Base-by-base conservation (phyloP, 2,888 invertebrate genomes). In the Lypha dubia region DNA sequence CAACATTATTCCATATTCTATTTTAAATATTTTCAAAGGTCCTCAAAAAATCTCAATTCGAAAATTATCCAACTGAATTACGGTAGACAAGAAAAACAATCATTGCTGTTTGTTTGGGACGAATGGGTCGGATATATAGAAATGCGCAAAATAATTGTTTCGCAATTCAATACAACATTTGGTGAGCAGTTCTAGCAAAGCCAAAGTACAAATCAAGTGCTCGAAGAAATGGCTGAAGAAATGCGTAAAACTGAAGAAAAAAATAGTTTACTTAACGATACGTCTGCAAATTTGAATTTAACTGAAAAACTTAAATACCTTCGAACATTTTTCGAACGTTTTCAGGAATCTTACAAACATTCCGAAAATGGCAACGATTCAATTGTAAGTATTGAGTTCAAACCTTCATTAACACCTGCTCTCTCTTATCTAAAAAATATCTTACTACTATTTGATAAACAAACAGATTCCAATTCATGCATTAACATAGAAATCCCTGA, bases 71-170 rank as follows among this genome's bases (percentile, higher is more conserved):
- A 3, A 92, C 89, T 89, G 1, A 87, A 87, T 22, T 89, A 88
- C 62, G 87, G 90, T 0, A 89, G 90, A 53, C 88, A 91, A 0
- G 87, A 89, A 1, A 92, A 93, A 79, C 35, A 56, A 4, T 65
- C 73, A 4, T 53, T 83, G 0, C 89, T 95, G 32, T 96, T 96
- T 89, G 94, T 94, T 38, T 95, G 95, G 91, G 91, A 93, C 7
- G 94, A 95, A 83, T 97, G 96, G 96, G 93, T 94, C 75, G 91
- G 93, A 82, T 95, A 93, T 89, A 92, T 96, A 51, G 94, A 94
- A 87, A 94, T 95, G 89, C 93, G 96, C 71, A 94, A 94, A 88
- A 90, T 93, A 0, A 91, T 95, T 44, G 89, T 96, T 4, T 90
- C 93, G 8, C 93, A 94, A 77, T 91, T 94, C 85, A 95, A 94